These are phyloP conservation scores for Cabera pusaria DNA, from an alignment of 2,888 invertebrate species.

Conservation along the genomic window DNA sequence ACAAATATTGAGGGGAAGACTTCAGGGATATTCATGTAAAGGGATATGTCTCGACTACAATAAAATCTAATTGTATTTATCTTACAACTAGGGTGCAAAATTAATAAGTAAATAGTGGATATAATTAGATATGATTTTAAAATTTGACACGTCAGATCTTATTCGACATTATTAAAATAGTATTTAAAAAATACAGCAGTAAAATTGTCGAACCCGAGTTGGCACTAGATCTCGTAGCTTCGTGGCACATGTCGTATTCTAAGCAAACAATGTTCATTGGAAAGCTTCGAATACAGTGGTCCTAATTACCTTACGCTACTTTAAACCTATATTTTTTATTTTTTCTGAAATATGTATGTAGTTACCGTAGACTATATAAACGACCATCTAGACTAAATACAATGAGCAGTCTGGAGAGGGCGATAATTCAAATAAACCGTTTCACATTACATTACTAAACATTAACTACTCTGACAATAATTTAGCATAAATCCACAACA, in stretches of 20 bases:
- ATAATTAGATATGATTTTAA: constrained; percentile 39
- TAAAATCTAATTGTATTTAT: constrained; percentile 54
- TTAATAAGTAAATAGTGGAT: constrained; percentile 63
- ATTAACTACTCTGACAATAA: constrained; percentile 78
- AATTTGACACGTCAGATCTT: constrained; percentile 33
- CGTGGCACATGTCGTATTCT: constrained; percentile 60
- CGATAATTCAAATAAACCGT: constrained; percentile 65
- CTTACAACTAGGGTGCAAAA: constrained; percentile 78
- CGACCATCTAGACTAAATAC: constrained; percentile 70
- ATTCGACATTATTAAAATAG: constrained; percentile 24
- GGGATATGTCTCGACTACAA: constrained; percentile 73
- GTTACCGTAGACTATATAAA: constrained; percentile 74
- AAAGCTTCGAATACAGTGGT: constrained; percentile 68
- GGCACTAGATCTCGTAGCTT: constrained; percentile 62
- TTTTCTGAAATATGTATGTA: constrained; percentile 64
- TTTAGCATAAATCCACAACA: constrained; percentile 81
- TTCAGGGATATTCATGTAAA: constrained; percentile 60
- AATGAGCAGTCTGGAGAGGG: constrained; percentile 82
- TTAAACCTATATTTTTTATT: constrained; percentile 68
- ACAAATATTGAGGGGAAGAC: constrained; percentile 80
- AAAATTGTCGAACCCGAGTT: constrained; percentile 42
- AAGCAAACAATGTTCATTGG: constrained; percentile 51
- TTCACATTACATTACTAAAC: constrained; percentile 66
- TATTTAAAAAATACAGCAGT: constrained; percentile 25
- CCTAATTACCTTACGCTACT: constrained; percentile 69